Evolutionary conservation across 2,888 invertebrate genomes (phyloP).

Genomic region (Cephus rjabovi): DNA sequence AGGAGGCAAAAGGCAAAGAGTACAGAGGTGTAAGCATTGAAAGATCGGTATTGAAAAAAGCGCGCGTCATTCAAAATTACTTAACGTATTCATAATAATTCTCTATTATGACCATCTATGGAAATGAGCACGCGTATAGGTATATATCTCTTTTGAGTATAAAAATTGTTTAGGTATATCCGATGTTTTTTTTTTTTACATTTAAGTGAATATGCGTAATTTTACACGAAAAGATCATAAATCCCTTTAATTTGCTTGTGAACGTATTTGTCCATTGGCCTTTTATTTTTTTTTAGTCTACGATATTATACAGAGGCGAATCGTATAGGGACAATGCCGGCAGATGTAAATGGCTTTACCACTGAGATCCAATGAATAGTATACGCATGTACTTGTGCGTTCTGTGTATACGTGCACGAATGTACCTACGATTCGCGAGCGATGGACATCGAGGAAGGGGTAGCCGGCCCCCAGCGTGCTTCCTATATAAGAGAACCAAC

Average conservation of each 20-base stretch:
- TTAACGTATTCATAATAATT: not conserved
- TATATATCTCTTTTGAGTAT: not conserved
- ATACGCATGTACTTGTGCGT: not conserved
- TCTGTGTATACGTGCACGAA: not conserved
- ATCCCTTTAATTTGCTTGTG: not conserved
- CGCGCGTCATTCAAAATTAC: not conserved
- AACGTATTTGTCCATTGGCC: not conserved
- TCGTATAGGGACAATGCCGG: not conserved
- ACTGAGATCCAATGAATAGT: not conserved
- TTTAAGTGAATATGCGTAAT: not conserved
- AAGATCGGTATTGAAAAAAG: not conserved
- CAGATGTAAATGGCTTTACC: constrained; percentile 7
- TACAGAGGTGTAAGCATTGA: not conserved
- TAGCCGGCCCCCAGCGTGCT: constrained; percentile 41
- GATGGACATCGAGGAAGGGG: constrained; percentile 36
- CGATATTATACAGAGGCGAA: not conserved
- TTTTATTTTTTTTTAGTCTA: not conserved
- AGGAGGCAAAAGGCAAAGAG: not conserved
- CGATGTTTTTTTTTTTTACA: not conserved
- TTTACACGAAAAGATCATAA: not conserved
- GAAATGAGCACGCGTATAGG: not conserved
- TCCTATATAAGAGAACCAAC: constrained; percentile 54
- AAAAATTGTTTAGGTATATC: not conserved
- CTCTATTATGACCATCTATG: not conserved
- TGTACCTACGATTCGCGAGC: constrained; percentile 8